Percentiles rank a stretch among this genome's conserved stretches.
These are phyloP conservation scores for Aricia artaxerxes DNA, from an alignment of 2,888 invertebrate genomes.

Conservation along the genomic window DNA sequence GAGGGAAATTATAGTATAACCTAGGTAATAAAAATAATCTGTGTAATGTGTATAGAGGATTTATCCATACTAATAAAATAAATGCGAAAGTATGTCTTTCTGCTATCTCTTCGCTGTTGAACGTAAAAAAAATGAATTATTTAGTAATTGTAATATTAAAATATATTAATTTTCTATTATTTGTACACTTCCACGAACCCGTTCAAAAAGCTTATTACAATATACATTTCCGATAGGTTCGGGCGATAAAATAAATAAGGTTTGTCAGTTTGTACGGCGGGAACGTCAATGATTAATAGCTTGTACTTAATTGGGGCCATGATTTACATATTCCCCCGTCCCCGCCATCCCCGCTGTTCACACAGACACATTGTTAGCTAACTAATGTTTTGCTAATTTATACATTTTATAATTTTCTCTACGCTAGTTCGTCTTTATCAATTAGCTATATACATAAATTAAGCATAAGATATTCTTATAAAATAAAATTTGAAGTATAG, in stretches of 20 bases:
- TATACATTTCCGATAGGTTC: neutral
- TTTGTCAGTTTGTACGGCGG: constrained; percentile 18
- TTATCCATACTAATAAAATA: too few species aligned
- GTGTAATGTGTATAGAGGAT: too few species aligned
- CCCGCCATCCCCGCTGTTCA: neutral
- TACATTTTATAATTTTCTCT: neutral
- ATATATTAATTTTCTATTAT: neutral
- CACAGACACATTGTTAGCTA: neutral
- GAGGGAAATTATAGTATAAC: neutral
- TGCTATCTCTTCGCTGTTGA: too few species aligned
- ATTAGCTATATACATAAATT: neutral
- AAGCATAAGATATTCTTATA: too few species aligned
- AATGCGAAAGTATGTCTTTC: too few species aligned
- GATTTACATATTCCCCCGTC: constrained; percentile 20
- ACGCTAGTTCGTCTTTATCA: neutral
- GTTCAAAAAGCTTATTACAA: neutral
- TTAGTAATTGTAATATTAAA: neutral
- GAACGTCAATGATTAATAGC: constrained; percentile 22
- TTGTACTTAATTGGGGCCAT: constrained; percentile 25
- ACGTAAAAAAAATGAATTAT: too few species aligned
- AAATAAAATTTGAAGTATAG: too few species aligned
- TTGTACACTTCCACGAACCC: neutral
- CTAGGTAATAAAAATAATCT: too few species aligned
- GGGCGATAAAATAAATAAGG: constrained; percentile 11
- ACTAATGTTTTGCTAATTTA: neutral